Evolutionary conservation across 2,888 invertebrate genomes (phyloP).

Genomic region (Hydriomena furcata): DNA sequence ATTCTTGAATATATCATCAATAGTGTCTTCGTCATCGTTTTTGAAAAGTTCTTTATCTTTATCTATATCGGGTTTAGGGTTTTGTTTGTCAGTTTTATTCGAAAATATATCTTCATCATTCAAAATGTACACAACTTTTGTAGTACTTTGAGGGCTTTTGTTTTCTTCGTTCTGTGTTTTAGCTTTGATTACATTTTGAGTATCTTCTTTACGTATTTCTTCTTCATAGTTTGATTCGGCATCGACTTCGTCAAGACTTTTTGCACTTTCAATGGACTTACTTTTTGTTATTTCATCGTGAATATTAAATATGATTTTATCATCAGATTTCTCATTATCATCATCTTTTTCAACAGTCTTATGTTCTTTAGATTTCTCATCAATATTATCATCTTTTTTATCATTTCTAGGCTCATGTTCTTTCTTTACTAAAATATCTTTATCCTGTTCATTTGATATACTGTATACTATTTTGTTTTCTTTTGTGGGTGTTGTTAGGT

Average conservation of each 20-base stretch:
- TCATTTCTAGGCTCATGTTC: not conserved
- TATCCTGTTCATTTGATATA: not conserved
- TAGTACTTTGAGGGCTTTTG: conserved; percentile 32
- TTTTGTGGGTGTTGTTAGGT: no score
- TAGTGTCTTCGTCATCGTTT: conserved; percentile 27
- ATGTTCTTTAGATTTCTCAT: not conserved
- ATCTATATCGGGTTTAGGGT: conserved; percentile 11
- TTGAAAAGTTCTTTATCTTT: conserved; percentile 21
- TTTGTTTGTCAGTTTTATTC: conserved; percentile 26
- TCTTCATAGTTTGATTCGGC: not conserved
- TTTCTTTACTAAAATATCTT: no score
- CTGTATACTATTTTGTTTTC: no score
- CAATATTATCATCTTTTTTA: not conserved
- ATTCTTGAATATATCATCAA: conserved; percentile 25
- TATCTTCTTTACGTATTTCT: conserved; percentile 18
- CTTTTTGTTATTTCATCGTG: conserved; percentile 7
- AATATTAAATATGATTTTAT: conserved; percentile 21
- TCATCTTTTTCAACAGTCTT: not conserved
- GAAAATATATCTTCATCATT: conserved; percentile 73
- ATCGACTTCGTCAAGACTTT: conserved; percentile 13
- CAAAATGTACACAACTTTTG: conserved; percentile 69
- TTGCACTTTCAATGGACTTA: not conserved
- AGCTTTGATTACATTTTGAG: conserved; percentile 8
- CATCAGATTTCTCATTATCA: not conserved
- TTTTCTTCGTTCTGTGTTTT: conserved; percentile 1